Evolutionary conservation across 2,113 vertebrate species (phyloP).

Genomic region (Columbina picui): DNA sequence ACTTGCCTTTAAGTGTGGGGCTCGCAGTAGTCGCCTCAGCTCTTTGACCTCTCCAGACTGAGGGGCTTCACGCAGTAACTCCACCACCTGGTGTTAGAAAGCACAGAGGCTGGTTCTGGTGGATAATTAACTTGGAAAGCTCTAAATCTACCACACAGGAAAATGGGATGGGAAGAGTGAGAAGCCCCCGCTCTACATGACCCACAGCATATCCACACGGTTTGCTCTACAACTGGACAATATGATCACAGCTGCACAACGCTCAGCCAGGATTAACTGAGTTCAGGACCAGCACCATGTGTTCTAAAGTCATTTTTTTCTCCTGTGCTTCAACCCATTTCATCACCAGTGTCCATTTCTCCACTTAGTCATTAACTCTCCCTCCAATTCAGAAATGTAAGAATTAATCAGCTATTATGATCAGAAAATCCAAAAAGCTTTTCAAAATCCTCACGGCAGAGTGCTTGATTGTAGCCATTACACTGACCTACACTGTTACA

Average conservation of each 20-base stretch:
- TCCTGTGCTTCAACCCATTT: neutral
- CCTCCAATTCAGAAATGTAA: neutral
- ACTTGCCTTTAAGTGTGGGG: conserved; percentile 87
- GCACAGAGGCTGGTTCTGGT: neutral
- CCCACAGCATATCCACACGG: neutral
- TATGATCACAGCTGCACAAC: neutral
- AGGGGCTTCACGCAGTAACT: conserved; percentile 63
- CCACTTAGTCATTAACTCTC: neutral
- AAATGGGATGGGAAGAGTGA: neutral
- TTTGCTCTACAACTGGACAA: neutral
- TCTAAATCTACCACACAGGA: neutral
- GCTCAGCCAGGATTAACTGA: neutral
- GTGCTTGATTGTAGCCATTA: neutral
- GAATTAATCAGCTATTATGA: neutral
- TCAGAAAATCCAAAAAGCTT: neutral
- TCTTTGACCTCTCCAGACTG: conserved; percentile 85
- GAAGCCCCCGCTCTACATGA: rapidly evolving
- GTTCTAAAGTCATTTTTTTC: neutral
- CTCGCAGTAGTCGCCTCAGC: conserved; percentile 81
- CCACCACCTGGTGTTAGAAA: conserved; percentile 67
- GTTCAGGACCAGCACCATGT: neutral
- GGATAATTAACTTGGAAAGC: neutral
- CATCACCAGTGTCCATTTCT: neutral
- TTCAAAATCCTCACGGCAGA: neutral
- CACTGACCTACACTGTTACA: neutral